phyloP scores from a whole-genome alignment of 92 coral and sea anemone species.

The Zoanthus sociatus region DNA sequence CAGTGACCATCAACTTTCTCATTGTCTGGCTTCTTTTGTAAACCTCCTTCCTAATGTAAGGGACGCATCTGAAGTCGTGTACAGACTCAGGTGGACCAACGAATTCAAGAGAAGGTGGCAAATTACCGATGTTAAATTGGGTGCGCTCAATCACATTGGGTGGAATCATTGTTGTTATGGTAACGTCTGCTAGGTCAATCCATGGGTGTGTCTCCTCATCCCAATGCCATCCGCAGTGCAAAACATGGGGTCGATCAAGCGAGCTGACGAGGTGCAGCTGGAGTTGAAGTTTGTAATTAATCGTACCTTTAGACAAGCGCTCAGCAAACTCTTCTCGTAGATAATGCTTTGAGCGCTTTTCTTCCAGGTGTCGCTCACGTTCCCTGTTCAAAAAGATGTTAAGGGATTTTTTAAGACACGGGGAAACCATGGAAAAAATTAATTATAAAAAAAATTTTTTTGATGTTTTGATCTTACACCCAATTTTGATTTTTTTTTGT shows the following conservation, averaged over 20 bases:
- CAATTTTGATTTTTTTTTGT: no score
- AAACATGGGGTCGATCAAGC: constrained; percentile 75
- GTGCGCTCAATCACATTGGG: constrained; percentile 77
- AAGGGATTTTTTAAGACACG: background rate
- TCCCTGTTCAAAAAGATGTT: constrained; percentile 20
- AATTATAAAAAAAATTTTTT: no score
- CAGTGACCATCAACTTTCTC: constrained; percentile 33
- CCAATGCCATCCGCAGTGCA: constrained; percentile 78
- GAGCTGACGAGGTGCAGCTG: constrained; percentile 73
- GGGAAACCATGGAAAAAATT: no score
- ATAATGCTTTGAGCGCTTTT: constrained; percentile 67
- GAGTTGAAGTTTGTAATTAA: constrained; percentile 81
- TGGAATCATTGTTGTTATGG: constrained; percentile 72
- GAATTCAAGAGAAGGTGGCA: constrained; percentile 55
- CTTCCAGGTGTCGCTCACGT: constrained; percentile 60
- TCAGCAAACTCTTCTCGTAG: constrained; percentile 69
- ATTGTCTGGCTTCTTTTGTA: constrained; percentile 67
- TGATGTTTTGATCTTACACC: no score
- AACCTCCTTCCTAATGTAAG: constrained; percentile 66
- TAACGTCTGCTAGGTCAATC: constrained; percentile 92
- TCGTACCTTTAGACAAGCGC: constrained; percentile 67
- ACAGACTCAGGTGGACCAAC: constrained; percentile 78
- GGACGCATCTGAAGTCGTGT: constrained; percentile 76
- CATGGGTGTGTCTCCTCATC: constrained; percentile 90
- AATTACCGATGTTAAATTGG: constrained; percentile 59